Percentiles rank a stretch among this genome's conserved stretches.
These are phyloP conservation scores for Tricholauxania praeusta DNA, from an alignment of 2,888 invertebrate genomes.

Conservation along the genomic window DNA sequence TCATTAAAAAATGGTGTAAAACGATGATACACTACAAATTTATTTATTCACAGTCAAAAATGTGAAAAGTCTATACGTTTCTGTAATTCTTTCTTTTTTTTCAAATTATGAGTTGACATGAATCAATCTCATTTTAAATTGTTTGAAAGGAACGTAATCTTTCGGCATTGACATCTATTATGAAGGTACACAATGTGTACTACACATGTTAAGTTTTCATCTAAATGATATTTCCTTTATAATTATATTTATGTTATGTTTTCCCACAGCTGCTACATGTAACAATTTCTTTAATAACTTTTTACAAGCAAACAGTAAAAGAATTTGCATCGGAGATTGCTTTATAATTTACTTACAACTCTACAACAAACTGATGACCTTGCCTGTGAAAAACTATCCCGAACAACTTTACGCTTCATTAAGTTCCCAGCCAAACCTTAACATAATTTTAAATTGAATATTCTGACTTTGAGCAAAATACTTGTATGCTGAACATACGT, in stretches of 20 bases:
- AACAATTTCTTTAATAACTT: conserved; percentile 19
- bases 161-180: no score
- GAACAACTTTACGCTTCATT: conserved; percentile 29
- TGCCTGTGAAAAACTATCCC: background rate
- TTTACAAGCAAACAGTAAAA: conserved; percentile 31
- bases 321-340: conserved; percentile 55
- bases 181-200: no score
- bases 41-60: no score
- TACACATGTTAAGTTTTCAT: no score
- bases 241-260: conserved; percentile 39
- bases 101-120: no score
- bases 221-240: conserved; percentile 1
- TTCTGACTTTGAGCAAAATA: conserved; percentile 17
- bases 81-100: no score
- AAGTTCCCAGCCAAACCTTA: conserved; percentile 24
- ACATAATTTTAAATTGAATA: conserved; percentile 18
- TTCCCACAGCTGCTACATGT: conserved; percentile 6
- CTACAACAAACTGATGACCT: background rate
- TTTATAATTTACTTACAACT: conserved; percentile 57
- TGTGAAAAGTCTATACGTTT: no score
- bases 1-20: no score
- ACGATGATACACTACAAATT: no score
- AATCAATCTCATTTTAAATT: no score
- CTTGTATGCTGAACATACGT: no score
- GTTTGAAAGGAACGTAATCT: no score